Evolutionary conservation across 2,888 invertebrate species (phyloP).

Genomic region (Troides oblongomaculatus): DNA sequence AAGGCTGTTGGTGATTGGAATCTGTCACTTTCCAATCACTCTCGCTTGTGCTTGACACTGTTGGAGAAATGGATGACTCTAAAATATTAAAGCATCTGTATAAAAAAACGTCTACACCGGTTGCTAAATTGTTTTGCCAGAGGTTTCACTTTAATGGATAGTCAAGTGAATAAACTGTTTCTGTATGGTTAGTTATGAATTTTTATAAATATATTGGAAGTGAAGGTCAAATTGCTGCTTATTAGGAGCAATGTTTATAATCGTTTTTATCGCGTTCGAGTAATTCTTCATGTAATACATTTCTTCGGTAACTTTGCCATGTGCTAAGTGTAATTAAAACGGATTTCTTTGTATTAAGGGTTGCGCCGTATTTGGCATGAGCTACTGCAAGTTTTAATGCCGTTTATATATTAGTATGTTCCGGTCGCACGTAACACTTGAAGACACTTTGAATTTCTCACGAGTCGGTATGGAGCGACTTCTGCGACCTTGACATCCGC

Average conservation of each 20-base stretch:
- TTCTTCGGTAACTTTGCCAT: constrained; percentile 5
- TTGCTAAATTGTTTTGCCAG: background rate
- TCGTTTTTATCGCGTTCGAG: no score
- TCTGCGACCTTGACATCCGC: constrained; percentile 58
- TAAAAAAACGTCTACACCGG: constrained; percentile 9
- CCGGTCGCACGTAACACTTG: constrained; percentile 42
- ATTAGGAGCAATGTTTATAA: no score
- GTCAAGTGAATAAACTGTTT: background rate
- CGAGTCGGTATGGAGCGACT: constrained; percentile 35
- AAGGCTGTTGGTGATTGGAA: constrained; percentile 51
- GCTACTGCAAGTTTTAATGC: constrained; percentile 17
- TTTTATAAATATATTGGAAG: no score
- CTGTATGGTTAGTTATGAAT: no score
- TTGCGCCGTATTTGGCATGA: constrained; percentile 8
- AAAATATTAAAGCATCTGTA: constrained; percentile 23
- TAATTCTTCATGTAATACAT: background rate
- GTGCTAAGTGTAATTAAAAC: constrained; percentile 17
- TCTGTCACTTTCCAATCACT: constrained; percentile 55
- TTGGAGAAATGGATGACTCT: constrained; percentile 31
- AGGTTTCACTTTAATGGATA: constrained; percentile 8
- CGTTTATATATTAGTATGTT: constrained; percentile 18
- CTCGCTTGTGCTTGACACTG: constrained; percentile 40
- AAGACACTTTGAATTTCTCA: constrained; percentile 50
- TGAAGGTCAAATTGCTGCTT: no score
- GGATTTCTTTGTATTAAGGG: constrained; percentile 18